Evolutionary conservation across 2,797 vertebrate genomes (phyloP).

Genomic region (Lycodopsis pacificus): DNA sequence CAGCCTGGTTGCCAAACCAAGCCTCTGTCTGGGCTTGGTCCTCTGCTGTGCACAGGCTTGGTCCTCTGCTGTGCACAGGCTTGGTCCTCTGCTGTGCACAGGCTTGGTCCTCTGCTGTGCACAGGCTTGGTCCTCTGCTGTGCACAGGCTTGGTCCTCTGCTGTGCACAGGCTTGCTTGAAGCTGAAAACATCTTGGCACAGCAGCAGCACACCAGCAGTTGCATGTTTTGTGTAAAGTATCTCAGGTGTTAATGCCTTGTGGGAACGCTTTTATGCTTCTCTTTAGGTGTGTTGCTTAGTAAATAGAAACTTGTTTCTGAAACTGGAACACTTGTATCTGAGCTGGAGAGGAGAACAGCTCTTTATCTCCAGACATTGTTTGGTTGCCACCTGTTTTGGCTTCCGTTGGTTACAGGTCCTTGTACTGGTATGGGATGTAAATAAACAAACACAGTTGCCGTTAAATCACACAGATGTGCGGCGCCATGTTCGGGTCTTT

Average conservation of each 20-base stretch:
- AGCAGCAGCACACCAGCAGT: background rate
- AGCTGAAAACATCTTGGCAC: background rate
- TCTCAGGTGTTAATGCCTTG: conserved; percentile 6
- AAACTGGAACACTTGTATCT: background rate
- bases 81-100: conserved; percentile 28
- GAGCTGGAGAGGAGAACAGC: background rate
- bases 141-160: conserved; percentile 9
- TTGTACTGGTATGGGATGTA: background rate
- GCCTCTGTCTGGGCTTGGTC: background rate
- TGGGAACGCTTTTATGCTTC: conserved; percentile 2
- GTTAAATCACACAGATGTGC: background rate
- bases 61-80: conserved; percentile 23
- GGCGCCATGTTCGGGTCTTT: background rate
- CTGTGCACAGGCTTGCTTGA: conserved; percentile 23
- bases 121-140: conserved; percentile 25
- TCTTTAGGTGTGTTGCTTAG: background rate
- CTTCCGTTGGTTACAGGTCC: background rate
- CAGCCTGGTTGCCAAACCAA: background rate
- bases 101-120: conserved; percentile 32
- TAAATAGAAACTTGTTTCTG: background rate
- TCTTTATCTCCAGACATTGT: background rate
- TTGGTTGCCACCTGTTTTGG: background rate
- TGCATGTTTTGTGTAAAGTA: conserved; percentile 9
- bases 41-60: conserved; percentile 26
- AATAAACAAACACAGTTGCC: background rate